Conservation (phyloP, 2,113 vertebrate genomes). For the human (Homo sapiens) region DNA sequence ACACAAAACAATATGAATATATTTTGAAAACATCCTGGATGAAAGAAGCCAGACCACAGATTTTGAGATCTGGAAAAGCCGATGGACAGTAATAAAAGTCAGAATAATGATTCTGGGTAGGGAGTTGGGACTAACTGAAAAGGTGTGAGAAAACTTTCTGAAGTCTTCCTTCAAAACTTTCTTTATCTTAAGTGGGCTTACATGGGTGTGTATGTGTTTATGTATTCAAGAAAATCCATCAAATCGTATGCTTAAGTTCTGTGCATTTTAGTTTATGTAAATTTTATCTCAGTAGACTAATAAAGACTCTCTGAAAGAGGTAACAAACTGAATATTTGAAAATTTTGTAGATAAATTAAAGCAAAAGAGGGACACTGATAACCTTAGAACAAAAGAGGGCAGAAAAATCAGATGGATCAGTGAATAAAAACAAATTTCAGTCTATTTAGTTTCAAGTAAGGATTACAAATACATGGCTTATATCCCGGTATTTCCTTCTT, state of each 20-base stretch:
- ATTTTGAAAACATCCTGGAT: neutral
- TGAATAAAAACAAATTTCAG: neutral
- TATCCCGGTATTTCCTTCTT: neutral
- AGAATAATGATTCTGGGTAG: neutral
- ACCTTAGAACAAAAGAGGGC: neutral
- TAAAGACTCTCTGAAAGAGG: neutral
- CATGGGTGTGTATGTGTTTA: neutral
- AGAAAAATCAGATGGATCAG: neutral
- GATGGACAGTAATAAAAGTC: neutral
- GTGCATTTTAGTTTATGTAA: neutral
- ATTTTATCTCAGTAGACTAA: neutral
- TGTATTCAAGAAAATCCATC: neutral
- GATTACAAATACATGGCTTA: neutral
- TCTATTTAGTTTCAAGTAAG: neutral
- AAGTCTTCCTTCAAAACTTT: neutral
- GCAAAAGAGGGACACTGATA: neutral
- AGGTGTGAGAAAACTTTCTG: neutral
- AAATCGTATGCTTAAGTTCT: neutral
- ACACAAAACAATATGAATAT: neutral
- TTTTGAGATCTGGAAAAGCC: neutral
- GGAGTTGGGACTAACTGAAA: neutral
- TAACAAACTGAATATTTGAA: neutral
- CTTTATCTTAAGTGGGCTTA: neutral
- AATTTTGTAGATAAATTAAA: neutral
- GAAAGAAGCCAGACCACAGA: neutral